phyloP scores from a whole-genome alignment of 2,113 vertebrate genomes.

The Bubalus kerabau region DNA sequence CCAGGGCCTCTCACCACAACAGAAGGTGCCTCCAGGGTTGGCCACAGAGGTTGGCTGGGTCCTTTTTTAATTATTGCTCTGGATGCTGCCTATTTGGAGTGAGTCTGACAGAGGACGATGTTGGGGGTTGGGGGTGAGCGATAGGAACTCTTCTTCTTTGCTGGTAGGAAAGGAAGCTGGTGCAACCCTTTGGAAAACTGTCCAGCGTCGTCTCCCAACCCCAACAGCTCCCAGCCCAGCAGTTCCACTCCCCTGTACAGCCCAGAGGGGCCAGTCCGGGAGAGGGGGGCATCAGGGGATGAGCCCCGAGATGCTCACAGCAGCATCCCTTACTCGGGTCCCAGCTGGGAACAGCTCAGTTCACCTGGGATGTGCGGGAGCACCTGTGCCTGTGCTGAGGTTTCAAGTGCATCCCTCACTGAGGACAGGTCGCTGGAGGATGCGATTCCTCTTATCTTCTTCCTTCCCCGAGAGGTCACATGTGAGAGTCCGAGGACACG shows the following conservation, averaged over 20 bases:
- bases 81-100: not conserved
- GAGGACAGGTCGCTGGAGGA: not conserved
- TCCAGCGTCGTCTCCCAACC: rapidly evolving
- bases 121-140: rapidly evolving
- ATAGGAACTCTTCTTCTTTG: rapidly evolving
- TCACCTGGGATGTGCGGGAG: rapidly evolving
- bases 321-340: rapidly evolving
- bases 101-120: too few species aligned
- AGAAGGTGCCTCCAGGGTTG: not conserved
- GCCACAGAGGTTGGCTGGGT: rapidly evolving
- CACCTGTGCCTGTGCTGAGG: rapidly evolving
- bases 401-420: rapidly evolving
- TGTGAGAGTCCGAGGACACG: not conserved
- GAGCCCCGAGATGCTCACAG: rapidly evolving
- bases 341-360: not conserved
- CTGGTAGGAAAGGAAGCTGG: rapidly evolving
- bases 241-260: rapidly evolving
- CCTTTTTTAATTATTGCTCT: not conserved
- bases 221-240: rapidly evolving
- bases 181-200: rapidly evolving
- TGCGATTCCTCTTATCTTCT: rapidly evolving
- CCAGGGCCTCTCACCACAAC: not conserved
- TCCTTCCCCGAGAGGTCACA: not conserved
- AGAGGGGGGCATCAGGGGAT: rapidly evolving
- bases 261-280: rapidly evolving